These are phyloP conservation scores for Rhopalosiphum nymphaeae DNA, from an alignment of 2,888 invertebrate species.

Conservation along the genomic window DNA sequence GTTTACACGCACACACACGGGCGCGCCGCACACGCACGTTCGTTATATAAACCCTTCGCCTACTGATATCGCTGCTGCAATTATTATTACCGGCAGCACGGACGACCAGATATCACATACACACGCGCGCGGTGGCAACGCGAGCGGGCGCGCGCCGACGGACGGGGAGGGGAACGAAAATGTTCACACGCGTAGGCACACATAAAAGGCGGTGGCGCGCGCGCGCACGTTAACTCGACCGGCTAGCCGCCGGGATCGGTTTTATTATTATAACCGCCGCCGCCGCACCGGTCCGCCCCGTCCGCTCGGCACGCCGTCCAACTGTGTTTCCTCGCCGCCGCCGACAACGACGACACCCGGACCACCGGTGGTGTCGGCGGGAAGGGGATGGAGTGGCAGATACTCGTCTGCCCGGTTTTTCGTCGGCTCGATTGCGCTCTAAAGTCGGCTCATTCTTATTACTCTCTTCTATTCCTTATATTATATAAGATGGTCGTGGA, in stretches of 20 bases:
- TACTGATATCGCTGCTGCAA: constrained; percentile 38
- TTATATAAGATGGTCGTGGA: background rate
- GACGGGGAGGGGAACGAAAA: constrained; percentile 39
- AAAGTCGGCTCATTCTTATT: background rate
- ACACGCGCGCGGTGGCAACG: background rate
- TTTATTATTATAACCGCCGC: constrained; percentile 65
- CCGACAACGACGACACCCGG: constrained; percentile 43
- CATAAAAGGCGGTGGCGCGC: constrained; percentile 55
- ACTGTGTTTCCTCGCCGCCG: background rate
- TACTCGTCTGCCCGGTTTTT: constrained; percentile 50
- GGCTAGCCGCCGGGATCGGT: constrained; percentile 62
- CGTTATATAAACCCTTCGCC: constrained; percentile 38
- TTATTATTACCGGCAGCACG: constrained; percentile 60
- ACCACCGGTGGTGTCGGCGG: background rate
- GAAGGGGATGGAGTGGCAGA: background rate
- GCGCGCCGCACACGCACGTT: background rate
- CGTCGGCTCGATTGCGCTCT: background rate
- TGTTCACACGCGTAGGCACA: constrained; percentile 64
- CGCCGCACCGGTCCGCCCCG: constrained; percentile 43
- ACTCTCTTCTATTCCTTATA: background rate
- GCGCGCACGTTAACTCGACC: constrained; percentile 59
- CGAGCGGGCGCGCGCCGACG: background rate
- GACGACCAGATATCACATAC: constrained; percentile 50
- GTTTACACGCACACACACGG: background rate
- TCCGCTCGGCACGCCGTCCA: constrained; percentile 3